Percentiles rank a stretch among this genome's conserved stretches.
These are phyloP conservation scores for Charanyca ferruginea DNA, from an alignment of 2,888 invertebrate genomes.

Conservation along the genomic window DNA sequence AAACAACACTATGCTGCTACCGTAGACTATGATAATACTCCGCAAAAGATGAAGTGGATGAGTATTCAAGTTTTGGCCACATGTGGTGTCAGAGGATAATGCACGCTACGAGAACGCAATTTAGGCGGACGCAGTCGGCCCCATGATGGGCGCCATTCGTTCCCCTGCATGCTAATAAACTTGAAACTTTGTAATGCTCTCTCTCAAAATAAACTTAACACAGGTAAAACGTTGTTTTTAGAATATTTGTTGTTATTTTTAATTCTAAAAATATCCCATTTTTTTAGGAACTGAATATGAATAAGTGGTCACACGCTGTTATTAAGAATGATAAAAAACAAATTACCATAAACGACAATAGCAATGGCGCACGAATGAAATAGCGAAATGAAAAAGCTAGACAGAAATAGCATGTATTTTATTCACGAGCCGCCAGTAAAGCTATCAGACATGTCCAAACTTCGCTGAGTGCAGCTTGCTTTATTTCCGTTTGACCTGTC, in stretches of 20 bases:
- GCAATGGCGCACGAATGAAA: constrained; percentile 62
- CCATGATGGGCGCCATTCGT: constrained; percentile 73
- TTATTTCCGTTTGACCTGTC: constrained; percentile 90
- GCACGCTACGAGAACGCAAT: constrained; percentile 71
- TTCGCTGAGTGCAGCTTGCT: constrained; percentile 87
- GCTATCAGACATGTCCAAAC: constrained; percentile 89
- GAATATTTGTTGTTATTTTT: constrained; percentile 30
- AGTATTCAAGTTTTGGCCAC: constrained; percentile 67
- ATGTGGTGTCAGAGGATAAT: constrained; percentile 72
- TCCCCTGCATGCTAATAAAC: constrained; percentile 64
- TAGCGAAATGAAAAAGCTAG: constrained; percentile 72
- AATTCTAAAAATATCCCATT: neutral
- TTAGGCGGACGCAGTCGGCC: constrained; percentile 68
- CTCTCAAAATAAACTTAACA: too few species aligned
- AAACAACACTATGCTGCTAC: constrained; percentile 7
- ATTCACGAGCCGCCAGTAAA: constrained; percentile 85
- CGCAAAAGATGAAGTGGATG: constrained; percentile 44
- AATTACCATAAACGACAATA: constrained; percentile 66
- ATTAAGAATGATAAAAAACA: constrained; percentile 31
- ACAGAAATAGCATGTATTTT: constrained; percentile 83
- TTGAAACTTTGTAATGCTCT: constrained; percentile 60
- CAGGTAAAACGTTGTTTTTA: constrained; percentile 57
- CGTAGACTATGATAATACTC: constrained; percentile 32
- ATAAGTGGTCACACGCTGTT: neutral
- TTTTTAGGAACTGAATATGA: constrained; percentile 27